Percentiles rank a stretch among this genome's conserved stretches.
phyloP scores from a whole-genome alignment of 1,140 invertebrate species.

The Pteromalus puparum region DNA sequence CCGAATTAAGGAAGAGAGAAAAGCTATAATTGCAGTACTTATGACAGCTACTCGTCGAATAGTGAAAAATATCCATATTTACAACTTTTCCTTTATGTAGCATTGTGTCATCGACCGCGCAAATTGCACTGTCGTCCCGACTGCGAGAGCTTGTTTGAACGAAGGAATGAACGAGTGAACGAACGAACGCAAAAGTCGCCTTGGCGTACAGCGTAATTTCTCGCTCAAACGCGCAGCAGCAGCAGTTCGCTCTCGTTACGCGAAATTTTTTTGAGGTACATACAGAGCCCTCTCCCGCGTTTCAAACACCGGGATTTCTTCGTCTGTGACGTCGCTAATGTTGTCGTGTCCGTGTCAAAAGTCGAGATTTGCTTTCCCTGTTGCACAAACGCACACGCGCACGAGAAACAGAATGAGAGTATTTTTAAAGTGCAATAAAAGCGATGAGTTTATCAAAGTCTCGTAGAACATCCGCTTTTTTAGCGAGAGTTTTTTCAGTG shows the following conservation, averaged over 20 bases:
- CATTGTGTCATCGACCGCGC: neutral
- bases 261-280: neutral
- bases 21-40: no score
- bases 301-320: neutral
- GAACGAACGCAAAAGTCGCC: constrained; percentile 9
- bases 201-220: constrained; percentile 21
- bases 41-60: neutral
- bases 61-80: neutral
- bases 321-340: neutral
- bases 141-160: neutral
- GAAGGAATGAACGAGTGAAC: neutral
- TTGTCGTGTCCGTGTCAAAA: neutral
- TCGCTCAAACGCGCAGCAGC: neutral
- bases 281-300: neutral
- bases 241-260: neutral
- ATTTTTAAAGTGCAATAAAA: no score
- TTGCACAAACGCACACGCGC: neutral
- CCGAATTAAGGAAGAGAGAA: neutral
- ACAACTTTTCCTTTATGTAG: neutral
- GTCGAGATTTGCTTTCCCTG: neutral
- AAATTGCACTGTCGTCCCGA: neutral
- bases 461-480: no score
- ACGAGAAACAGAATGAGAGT: no score
- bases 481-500: no score
- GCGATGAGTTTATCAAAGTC: no score